These are phyloP conservation scores for Nebria ingens DNA, from an alignment of 1,140 invertebrate genomes.

Conservation along the genomic window DNA sequence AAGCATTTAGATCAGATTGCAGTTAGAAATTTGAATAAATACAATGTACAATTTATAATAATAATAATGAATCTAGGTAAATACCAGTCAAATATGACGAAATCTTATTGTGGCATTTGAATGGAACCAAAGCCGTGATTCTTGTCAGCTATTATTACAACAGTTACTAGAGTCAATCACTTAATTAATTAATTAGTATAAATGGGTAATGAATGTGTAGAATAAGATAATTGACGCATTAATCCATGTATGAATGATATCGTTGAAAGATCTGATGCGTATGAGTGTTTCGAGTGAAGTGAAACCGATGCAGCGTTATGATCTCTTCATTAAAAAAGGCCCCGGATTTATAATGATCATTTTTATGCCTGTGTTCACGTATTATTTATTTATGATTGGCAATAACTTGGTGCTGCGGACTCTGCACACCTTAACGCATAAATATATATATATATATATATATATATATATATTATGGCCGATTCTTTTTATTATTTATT, in stretches of 20 bases:
- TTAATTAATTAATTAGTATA: too few relatives aligned
- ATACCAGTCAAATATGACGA: not conserved
- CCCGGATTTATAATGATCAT: constrained; percentile 3
- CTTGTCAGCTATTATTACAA: too few relatives aligned
- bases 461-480: not conserved
- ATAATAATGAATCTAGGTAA: not conserved
- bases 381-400: not conserved
- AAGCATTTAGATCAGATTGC: not conserved
- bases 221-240: too few relatives aligned
- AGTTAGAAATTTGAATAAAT: not conserved
- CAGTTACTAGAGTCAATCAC: too few relatives aligned
- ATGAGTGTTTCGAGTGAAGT: not conserved
- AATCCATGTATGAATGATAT: not conserved
- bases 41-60: not conserved
- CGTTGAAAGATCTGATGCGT: not conserved
- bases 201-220: too few relatives aligned
- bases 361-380: not conserved
- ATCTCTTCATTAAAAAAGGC: constrained; percentile 7
- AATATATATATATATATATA: not conserved
- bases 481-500: not conserved
- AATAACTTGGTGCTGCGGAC: not conserved
- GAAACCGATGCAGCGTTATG: not conserved
- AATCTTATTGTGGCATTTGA: not conserved
- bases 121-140: too few relatives aligned
- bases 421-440: not conserved